Evolutionary conservation across 1,140 invertebrate genomes (phyloP).

Genomic region (Steinernema feltiae): DNA sequence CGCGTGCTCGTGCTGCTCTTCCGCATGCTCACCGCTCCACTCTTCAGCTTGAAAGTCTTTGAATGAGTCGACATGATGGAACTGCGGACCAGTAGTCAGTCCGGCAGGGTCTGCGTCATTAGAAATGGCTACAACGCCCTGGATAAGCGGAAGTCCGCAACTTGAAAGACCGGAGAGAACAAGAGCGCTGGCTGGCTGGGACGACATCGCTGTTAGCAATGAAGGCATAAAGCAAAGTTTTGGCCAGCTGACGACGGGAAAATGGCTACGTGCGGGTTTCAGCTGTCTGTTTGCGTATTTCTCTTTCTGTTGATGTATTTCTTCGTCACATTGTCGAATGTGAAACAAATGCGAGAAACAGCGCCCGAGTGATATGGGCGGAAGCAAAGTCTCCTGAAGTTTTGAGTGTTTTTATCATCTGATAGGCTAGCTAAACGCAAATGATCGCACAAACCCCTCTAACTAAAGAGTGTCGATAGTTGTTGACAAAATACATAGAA

Average conservation of each 20-base stretch:
- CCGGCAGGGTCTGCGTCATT: not conserved
- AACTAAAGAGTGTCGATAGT: not conserved
- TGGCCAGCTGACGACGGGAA: constrained; percentile 6
- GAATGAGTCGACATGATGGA: constrained; percentile 26
- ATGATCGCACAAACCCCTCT: constrained; percentile 2
- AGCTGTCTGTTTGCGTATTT: constrained; percentile 13
- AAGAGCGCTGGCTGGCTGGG: constrained; percentile 6
- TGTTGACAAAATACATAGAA: not conserved
- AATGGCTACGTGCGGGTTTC: constrained; percentile 11
- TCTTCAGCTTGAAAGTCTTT: constrained; percentile 36
- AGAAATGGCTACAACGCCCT: constrained; percentile 17
- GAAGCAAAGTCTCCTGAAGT: constrained; percentile 19
- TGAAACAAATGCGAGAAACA: constrained; percentile 17
- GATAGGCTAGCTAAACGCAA: not conserved
- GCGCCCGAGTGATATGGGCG: constrained; percentile 14
- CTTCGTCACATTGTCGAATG: not conserved
- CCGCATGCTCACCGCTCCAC: constrained; percentile 38
- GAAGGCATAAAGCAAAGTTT: constrained; percentile 14
- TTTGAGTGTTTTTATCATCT: constrained; percentile 19
- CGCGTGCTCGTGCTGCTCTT: constrained; percentile 21
- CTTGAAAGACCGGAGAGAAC: constrained; percentile 31
- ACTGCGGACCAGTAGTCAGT: constrained; percentile 6
- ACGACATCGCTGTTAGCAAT: constrained; percentile 11
- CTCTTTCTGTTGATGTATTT: constrained; percentile 14
- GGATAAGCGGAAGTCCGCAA: constrained; percentile 29